phyloP scores from a whole-genome alignment of 2,888 invertebrate species.

The Clistopyga incitator region DNA sequence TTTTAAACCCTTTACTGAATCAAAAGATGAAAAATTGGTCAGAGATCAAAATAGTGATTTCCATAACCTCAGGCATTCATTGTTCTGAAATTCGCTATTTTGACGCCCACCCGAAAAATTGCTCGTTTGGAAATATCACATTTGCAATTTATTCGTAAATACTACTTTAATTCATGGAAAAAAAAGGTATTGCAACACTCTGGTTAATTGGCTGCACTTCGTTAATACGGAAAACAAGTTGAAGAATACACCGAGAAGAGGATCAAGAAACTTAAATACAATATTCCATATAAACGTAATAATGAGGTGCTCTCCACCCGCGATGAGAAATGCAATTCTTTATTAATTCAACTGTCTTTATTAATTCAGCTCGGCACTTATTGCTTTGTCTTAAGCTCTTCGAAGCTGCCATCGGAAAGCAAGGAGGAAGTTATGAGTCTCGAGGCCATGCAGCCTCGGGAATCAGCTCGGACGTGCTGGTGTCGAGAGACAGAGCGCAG shows the following conservation, averaged over 20 bases:
- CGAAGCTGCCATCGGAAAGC: neutral
- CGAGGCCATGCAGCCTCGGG: neutral
- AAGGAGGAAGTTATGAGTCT: slow-evolving; percentile 5
- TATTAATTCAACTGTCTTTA: slow-evolving; percentile 24
- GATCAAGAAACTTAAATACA: neutral
- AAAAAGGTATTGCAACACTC: too few relatives aligned
- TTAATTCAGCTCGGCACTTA: slow-evolving; percentile 22
- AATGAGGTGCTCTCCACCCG: neutral
- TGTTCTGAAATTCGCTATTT: too few relatives aligned
- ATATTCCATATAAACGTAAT: neutral
- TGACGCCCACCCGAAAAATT: too few relatives aligned
- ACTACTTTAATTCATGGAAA: too few relatives aligned
- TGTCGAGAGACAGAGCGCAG: neutral
- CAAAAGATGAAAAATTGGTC: too few relatives aligned
- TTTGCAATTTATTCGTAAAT: too few relatives aligned
- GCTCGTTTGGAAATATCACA: too few relatives aligned
- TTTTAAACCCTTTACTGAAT: too few relatives aligned
- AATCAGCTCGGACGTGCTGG: neutral
- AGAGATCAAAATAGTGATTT: too few relatives aligned
- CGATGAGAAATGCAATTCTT: neutral
- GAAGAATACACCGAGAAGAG: neutral
- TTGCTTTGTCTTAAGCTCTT: slow-evolving; percentile 29
- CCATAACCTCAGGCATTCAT: too few relatives aligned
- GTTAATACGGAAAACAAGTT: neutral
- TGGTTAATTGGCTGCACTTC: too few relatives aligned